These are phyloP conservation scores for Drosophila sucinea DNA, from an alignment of 1,140 invertebrate species.

Conservation along the genomic window DNA sequence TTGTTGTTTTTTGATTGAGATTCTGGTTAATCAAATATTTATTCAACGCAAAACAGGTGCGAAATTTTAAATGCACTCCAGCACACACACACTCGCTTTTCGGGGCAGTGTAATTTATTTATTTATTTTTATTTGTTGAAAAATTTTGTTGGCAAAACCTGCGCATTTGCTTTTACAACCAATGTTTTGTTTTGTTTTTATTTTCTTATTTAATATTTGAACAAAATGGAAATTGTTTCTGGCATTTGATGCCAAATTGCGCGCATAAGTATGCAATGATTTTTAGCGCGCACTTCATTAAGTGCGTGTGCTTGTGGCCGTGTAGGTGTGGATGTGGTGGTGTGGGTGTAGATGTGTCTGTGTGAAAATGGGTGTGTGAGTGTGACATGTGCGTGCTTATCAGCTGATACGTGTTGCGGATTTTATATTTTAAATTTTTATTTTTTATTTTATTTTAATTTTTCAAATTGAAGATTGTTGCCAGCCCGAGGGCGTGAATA, in stretches of 20 bases:
- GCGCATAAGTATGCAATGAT: slow-evolving; percentile 24
- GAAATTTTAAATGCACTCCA: slow-evolving; percentile 17
- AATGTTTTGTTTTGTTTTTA: neutral
- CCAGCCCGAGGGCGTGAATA: neutral
- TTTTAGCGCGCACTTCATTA: slow-evolving; percentile 22
- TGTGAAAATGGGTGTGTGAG: neutral
- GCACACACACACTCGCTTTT: neutral
- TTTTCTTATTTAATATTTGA: slow-evolving; percentile 20
- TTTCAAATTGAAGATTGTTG: neutral
- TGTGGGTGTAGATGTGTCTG: neutral
- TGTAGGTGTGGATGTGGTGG: neutral
- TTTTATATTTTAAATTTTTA: slow-evolving; percentile 10
- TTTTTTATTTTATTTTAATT: slow-evolving; percentile 9
- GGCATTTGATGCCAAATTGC: slow-evolving; percentile 18
- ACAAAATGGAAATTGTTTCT: slow-evolving; percentile 9
- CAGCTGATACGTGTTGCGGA: slow-evolving; percentile 14
- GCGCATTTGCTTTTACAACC: slow-evolving; percentile 3
- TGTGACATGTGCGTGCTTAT: slow-evolving; percentile 22
- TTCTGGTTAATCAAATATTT: slow-evolving; percentile 25
- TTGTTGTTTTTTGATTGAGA: slow-evolving; percentile 3
- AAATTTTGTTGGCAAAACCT: slow-evolving; percentile 1
- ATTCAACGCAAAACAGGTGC: slow-evolving; percentile 26
- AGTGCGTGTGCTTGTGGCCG: neutral
- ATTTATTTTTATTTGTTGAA: slow-evolving; percentile 24
- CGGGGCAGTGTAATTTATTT: slow-evolving; percentile 16